phyloP scores from a whole-genome alignment of 1,140 invertebrate species.

The Drosophila rhopaloa region DNA sequence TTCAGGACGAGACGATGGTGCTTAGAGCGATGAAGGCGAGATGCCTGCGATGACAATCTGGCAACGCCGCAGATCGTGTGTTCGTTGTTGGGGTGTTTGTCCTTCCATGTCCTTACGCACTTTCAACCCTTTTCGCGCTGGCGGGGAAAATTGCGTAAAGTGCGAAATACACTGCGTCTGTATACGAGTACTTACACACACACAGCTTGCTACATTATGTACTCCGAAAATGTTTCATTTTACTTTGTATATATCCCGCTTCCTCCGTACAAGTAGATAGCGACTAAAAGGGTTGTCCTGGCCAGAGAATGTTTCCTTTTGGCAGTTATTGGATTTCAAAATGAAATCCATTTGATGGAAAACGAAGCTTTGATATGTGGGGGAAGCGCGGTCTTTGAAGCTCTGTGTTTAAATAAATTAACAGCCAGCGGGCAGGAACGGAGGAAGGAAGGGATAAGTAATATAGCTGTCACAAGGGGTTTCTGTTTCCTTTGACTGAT shows the following conservation, averaged over 20 bases:
- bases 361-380: constrained; percentile 76
- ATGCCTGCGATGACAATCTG: constrained; percentile 56
- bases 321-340: constrained; percentile 81
- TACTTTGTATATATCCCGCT: constrained; percentile 29
- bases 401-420: constrained; percentile 77
- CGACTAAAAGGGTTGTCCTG: constrained; percentile 60
- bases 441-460: background rate
- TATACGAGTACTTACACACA: constrained; percentile 32
- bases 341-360: constrained; percentile 78
- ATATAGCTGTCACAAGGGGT: constrained; percentile 16
- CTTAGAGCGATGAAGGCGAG: constrained; percentile 29
- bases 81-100: constrained; percentile 44
- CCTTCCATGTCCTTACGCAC: constrained; percentile 61
- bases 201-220: constrained; percentile 57
- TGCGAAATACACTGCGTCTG: constrained; percentile 59
- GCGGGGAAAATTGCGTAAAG: constrained; percentile 81
- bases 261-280: constrained; percentile 22
- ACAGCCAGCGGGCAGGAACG: constrained; percentile 34
- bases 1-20: constrained; percentile 37
- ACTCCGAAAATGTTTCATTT: constrained; percentile 72
- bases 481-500: constrained; percentile 9
- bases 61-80: constrained; percentile 49
- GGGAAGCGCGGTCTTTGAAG: constrained; percentile 56
- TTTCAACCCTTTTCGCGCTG: constrained; percentile 79
- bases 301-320: constrained; percentile 63